Evolutionary conservation across 2,888 invertebrate genomes (phyloP).

Genomic region (Cantharis flavilabris): DNA sequence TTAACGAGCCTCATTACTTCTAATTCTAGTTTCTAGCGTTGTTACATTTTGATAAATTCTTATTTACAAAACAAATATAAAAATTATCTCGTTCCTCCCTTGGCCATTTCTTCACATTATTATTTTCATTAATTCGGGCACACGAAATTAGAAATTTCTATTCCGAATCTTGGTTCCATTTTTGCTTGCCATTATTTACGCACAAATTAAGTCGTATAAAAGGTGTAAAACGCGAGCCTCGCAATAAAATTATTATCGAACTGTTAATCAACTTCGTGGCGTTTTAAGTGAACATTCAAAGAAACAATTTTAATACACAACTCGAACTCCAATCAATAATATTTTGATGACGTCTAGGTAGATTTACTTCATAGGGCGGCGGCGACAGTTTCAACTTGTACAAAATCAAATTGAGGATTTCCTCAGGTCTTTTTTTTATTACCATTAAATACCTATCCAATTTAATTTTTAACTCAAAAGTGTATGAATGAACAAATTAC

Average conservation of each 20-base stretch:
- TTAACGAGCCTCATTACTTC: slow-evolving; percentile 27
- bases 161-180: background rate
- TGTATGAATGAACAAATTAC: too few species aligned
- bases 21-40: slow-evolving; percentile 28
- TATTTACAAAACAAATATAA: slow-evolving; percentile 9
- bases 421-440: too few species aligned
- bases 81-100: background rate
- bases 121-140: background rate
- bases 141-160: background rate
- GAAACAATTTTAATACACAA: background rate
- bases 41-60: slow-evolving; percentile 19
- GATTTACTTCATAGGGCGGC: too few species aligned
- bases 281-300: background rate
- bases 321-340: background rate
- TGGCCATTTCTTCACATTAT: background rate
- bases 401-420: too few species aligned
- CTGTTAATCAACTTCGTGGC: background rate
- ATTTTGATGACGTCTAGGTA: too few species aligned
- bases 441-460: too few species aligned
- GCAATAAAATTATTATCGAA: background rate
- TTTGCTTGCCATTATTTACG: background rate
- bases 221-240: background rate
- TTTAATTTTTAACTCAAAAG: too few species aligned
- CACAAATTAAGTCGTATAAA: background rate
- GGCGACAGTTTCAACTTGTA: too few species aligned